Evolutionary conservation across 2,113 vertebrate genomes (phyloP).

Genomic region (Rattus rattus): DNA sequence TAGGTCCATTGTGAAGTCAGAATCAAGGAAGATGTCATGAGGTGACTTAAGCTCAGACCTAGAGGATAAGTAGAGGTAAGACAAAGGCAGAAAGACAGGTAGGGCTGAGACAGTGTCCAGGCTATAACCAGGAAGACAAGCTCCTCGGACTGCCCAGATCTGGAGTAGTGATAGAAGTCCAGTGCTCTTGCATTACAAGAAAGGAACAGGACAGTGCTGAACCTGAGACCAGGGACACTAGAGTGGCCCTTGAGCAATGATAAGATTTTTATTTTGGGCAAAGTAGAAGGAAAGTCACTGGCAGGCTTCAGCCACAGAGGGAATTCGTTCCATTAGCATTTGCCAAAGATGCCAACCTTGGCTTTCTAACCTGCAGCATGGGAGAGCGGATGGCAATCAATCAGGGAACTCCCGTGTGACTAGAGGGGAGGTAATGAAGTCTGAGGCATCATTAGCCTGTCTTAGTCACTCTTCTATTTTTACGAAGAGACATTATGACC

Average conservation of each 20-base stretch:
- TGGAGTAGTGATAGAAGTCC: neutral
- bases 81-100: neutral
- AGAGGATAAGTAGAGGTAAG: neutral
- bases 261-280: neutral
- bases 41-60: neutral
- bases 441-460: neutral
- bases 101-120: no score
- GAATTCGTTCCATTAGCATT: neutral
- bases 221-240: neutral
- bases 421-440: neutral
- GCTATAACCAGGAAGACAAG: neutral
- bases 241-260: rapidly evolving
- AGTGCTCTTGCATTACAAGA: neutral
- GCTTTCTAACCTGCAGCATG: neutral
- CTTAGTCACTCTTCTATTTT: neutral
- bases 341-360: neutral
- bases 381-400: neutral
- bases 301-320: neutral
- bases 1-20: neutral
- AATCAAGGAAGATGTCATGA: neutral
- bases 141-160: neutral
- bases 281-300: neutral
- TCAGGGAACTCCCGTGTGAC: neutral
- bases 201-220: neutral
- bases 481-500: neutral